phyloP scores from a whole-genome alignment of 2,113 vertebrate genomes.

The Amphiprion percula region DNA sequence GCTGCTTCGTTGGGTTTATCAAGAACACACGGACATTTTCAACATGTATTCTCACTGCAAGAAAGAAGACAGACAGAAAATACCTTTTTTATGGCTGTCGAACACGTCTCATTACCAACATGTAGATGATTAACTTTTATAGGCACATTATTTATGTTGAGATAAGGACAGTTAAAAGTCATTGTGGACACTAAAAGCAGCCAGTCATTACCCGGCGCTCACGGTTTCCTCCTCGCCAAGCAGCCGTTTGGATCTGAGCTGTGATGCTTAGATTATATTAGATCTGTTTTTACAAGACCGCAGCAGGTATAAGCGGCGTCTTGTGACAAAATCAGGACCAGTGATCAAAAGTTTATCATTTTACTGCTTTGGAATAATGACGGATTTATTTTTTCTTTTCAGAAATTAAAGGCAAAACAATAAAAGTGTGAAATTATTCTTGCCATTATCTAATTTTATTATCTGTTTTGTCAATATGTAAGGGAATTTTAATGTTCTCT shows the following conservation, averaged over 20 bases:
- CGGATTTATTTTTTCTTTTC: slow-evolving; percentile 62
- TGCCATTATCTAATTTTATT: slow-evolving; percentile 77
- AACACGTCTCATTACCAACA: slow-evolving; percentile 67
- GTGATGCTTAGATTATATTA: slow-evolving; percentile 1
- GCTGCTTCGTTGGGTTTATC: slow-evolving; percentile 13
- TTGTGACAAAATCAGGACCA: neutral
- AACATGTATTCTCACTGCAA: slow-evolving; percentile 19
- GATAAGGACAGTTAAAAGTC: slow-evolving; percentile 81
- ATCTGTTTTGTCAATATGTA: slow-evolving; percentile 74
- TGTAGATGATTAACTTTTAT: slow-evolving; percentile 85
- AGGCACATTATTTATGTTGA: slow-evolving; percentile 86
- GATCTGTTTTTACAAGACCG: slow-evolving; percentile 44
- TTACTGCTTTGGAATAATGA: slow-evolving; percentile 32
- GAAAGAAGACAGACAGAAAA: slow-evolving; percentile 44
- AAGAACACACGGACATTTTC: neutral
- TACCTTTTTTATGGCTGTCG: slow-evolving; percentile 68
- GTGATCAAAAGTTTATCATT: slow-evolving; percentile 35
- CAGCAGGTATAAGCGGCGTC: neutral
- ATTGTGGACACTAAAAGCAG: slow-evolving; percentile 56
- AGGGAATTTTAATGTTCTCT: slow-evolving; percentile 66
- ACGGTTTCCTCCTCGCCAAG: slow-evolving; percentile 10
- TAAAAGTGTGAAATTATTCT: slow-evolving; percentile 69
- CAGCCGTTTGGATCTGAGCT: neutral
- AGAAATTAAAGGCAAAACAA: slow-evolving; percentile 47
- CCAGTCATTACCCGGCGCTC: slow-evolving; percentile 42